Percentiles rank a stretch among this genome's conserved stretches.
Evolutionary conservation across 2,888 invertebrate genomes (phyloP).

Genomic region (Vanessa cardui): DNA sequence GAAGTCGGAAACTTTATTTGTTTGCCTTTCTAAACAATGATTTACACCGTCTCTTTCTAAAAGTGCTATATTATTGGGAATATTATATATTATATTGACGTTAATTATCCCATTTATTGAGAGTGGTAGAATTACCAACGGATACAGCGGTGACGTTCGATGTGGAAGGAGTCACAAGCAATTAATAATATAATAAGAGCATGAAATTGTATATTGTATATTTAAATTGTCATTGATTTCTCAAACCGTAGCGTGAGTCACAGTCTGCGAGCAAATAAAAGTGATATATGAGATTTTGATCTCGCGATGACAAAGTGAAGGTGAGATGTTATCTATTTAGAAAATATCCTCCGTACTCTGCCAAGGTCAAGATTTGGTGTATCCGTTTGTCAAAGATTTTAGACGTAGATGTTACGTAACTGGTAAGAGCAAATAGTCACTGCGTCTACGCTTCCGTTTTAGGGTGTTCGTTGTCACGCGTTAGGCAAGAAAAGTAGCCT

Average conservation of each 20-base stretch:
- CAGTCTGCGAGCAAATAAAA: slow-evolving; percentile 10
- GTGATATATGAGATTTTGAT: slow-evolving; percentile 3
- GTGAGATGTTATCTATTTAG: slow-evolving; percentile 13
- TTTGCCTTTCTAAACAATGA: too few species aligned
- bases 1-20: too few species aligned
- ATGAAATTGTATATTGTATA: not conserved
- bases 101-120: too few species aligned
- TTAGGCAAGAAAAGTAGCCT: too few species aligned
- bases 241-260: slow-evolving; percentile 2
- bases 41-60: too few species aligned
- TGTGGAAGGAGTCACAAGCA: not conserved
- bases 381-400: not conserved
- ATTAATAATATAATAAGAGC: not conserved
- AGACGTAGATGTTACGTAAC: not conserved
- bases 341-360: not conserved
- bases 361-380: slow-evolving; percentile 8
- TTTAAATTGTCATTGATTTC: slow-evolving; percentile 6
- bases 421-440: too few species aligned
- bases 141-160: too few species aligned
- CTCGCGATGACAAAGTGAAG: slow-evolving; percentile 17
- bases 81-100: too few species aligned
- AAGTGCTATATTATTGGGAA: too few species aligned
- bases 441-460: too few species aligned
- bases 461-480: too few species aligned
- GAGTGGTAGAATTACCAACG: too few species aligned